phyloP scores from a whole-genome alignment of 2,797 vertebrate genomes.

The Nyctibius grandis region DNA sequence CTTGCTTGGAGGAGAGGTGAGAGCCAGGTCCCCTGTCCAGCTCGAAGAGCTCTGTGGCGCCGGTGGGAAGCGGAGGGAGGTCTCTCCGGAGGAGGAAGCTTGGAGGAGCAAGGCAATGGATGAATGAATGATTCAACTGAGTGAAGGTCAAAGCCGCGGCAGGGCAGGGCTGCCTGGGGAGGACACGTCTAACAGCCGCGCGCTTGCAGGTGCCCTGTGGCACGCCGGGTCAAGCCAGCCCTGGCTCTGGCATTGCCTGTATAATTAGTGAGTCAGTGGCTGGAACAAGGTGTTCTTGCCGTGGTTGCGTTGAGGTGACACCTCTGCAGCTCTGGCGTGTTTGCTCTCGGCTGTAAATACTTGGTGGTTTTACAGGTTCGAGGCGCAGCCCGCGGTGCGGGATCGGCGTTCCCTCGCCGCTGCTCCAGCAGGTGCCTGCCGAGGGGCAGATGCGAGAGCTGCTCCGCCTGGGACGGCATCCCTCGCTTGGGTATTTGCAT shows the following conservation, averaged over 20 bases:
- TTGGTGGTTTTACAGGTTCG: constrained; percentile 43
- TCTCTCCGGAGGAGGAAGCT: not conserved
- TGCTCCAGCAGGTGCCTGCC: not conserved
- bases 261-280: constrained; percentile 53
- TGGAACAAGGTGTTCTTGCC: constrained; percentile 59
- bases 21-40: fast-evolving
- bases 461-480: not conserved
- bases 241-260: constrained; percentile 35
- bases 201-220: not conserved
- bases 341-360: constrained; percentile 55
- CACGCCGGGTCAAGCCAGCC: not conserved
- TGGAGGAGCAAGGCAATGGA: not conserved
- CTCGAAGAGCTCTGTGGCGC: fast-evolving
- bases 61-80: not conserved
- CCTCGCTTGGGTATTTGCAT: not conserved
- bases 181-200: not conserved
- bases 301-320: not conserved
- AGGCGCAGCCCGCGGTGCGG: not conserved
- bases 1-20: not conserved
- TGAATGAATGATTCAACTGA: not conserved
- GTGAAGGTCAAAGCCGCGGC: not conserved
- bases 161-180: not conserved
- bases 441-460: not conserved
- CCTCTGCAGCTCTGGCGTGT: constrained; percentile 26
- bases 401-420: not conserved